A percentile compares a stretch with the other conserved stretches of the same genome.
phyloP scores from a whole-genome alignment of 2,888 invertebrate species.

The Pheosia gnoma region DNA sequence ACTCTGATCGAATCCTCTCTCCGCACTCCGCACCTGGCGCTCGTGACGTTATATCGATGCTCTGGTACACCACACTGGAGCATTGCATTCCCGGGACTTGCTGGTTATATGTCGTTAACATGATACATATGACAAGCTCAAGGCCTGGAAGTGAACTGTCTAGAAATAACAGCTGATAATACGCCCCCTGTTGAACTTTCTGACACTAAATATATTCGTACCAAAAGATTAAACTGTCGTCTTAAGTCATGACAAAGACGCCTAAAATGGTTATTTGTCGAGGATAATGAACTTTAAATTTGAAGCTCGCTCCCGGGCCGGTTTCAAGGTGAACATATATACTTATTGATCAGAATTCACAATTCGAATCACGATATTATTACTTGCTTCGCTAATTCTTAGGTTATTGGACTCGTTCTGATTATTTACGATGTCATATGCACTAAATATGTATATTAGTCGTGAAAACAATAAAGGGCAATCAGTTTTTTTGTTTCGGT shows the following conservation, averaged over 20 bases:
- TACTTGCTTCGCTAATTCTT: constrained; percentile 68
- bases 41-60: too few relatives aligned
- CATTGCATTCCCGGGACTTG: too few relatives aligned
- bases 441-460: constrained; percentile 34
- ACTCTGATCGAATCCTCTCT: too few relatives aligned
- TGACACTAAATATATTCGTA: constrained; percentile 19
- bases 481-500: constrained; percentile 15
- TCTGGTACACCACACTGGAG: too few relatives aligned
- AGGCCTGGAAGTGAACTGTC: too few relatives aligned
- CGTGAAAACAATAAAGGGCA: constrained; percentile 28
- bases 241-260: constrained; percentile 44
- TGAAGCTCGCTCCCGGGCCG: constrained; percentile 67
- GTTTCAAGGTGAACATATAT: constrained; percentile 79
- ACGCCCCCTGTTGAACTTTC: constrained; percentile 1
- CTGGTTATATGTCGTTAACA: too few relatives aligned
- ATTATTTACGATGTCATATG: constrained; percentile 64
- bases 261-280: constrained; percentile 65
- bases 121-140: too few relatives aligned
- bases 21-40: too few relatives aligned
- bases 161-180: neutral
- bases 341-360: constrained; percentile 69
- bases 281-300: constrained; percentile 77
- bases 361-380: constrained; percentile 64
- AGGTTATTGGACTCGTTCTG: constrained; percentile 71
- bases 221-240: constrained; percentile 31